These are phyloP conservation scores for Carollia perspicillata DNA, from an alignment of 2,113 vertebrate genomes.

Conservation along the genomic window DNA sequence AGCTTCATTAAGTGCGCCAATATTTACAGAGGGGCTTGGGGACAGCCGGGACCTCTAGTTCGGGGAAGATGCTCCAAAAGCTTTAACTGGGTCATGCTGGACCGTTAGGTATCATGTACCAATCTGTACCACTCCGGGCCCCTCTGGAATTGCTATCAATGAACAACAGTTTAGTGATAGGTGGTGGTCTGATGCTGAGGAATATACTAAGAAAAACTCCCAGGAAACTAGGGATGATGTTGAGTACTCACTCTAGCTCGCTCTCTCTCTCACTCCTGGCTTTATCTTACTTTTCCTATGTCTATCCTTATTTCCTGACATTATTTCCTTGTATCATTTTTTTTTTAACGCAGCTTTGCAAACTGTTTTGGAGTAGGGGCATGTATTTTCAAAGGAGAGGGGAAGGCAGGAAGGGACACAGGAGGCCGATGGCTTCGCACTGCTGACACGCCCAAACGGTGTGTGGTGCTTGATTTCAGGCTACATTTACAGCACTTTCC, in stretches of 20 bases:
- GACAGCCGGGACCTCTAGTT: background rate
- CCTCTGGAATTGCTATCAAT: background rate
- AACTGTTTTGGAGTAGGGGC: background rate
- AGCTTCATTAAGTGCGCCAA: background rate
- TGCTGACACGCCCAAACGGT: background rate
- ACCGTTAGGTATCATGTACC: background rate
- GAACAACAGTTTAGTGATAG: background rate
- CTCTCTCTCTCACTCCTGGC: background rate
- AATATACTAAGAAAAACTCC: background rate
- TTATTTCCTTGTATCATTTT: conserved; percentile 4
- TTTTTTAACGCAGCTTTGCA: conserved; percentile 15
- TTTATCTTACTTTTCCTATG: background rate
- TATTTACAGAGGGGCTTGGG: background rate
- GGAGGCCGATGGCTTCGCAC: background rate
- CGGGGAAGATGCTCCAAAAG: background rate
- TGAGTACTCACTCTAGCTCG: background rate
- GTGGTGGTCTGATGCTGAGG: background rate
- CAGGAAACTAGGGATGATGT: background rate
- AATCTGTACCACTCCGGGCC: background rate
- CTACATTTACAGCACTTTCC: background rate
- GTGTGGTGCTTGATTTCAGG: conserved; percentile 21
- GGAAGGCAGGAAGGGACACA: background rate
- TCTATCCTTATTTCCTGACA: background rate
- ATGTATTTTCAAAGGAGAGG: background rate
- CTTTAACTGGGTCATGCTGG: background rate